These are phyloP conservation scores for Octodon degus DNA, from an alignment of 2,113 vertebrate genomes.

Conservation along the genomic window DNA sequence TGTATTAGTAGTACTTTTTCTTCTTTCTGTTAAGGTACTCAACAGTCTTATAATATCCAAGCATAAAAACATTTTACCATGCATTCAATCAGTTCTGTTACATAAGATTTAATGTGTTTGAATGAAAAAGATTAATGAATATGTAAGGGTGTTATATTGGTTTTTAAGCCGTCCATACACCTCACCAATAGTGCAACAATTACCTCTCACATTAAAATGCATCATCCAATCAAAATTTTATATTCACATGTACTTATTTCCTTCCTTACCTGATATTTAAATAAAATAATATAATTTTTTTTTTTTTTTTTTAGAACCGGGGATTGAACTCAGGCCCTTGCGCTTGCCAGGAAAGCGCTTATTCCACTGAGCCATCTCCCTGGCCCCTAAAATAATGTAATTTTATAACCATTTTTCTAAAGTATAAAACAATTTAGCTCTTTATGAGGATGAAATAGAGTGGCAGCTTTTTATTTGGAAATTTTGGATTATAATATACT, in stretches of 20 bases:
- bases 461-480: not conserved
- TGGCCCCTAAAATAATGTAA: not conserved
- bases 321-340: no score
- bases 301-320: not conserved
- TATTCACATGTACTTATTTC: not conserved
- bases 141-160: not conserved
- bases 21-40: not conserved
- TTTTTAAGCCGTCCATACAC: not conserved
- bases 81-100: not conserved
- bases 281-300: not conserved
- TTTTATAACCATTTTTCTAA: not conserved
- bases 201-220: not conserved
- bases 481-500: not conserved
- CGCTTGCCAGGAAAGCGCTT: no score
- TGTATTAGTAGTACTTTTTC: not conserved
- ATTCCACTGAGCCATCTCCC: no score
- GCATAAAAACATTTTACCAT: not conserved
- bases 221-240: not conserved
- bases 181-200: not conserved
- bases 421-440: not conserved
- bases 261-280: not conserved
- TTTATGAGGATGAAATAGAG: not conserved
- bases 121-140: not conserved
- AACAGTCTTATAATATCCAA: not conserved
- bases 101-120: not conserved